These are phyloP conservation scores for Pangasius krempfi DNA, from an alignment of 2,797 vertebrate species.

Conservation along the genomic window DNA sequence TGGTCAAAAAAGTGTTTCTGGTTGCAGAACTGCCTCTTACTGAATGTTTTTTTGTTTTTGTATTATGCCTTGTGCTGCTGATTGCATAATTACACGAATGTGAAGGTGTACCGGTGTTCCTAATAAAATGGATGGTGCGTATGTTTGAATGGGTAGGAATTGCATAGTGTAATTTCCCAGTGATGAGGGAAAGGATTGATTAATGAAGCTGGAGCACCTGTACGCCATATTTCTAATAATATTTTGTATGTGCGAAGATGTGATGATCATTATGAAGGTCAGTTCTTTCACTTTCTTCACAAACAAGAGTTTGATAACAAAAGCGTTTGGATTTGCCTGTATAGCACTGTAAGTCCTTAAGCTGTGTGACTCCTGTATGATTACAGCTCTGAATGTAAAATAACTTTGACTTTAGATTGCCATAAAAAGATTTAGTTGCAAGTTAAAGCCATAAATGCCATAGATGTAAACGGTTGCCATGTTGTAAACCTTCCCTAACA, in stretches of 20 bases:
- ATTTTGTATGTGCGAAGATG: constrained; percentile 36
- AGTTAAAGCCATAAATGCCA: constrained; percentile 15
- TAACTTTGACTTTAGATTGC: constrained; percentile 24
- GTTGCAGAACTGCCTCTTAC: not conserved
- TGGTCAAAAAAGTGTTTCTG: not conserved
- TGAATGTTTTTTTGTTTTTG: not conserved
- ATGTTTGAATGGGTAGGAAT: not conserved
- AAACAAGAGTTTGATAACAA: constrained; percentile 22
- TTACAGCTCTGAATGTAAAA: constrained; percentile 9
- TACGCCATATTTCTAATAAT: constrained; percentile 12
- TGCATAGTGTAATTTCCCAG: not conserved
- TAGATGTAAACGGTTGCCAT: constrained; percentile 27
- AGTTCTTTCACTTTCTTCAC: constrained; percentile 38
- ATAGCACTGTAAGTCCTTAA: constrained; percentile 47
- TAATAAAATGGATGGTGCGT: not conserved
- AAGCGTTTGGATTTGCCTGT: constrained; percentile 40
- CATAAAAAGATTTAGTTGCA: not conserved
- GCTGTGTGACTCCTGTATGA: constrained; percentile 37
- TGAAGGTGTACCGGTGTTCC: not conserved
- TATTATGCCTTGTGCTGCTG: not conserved
- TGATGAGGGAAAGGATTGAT: constrained; percentile 16
- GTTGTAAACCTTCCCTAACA: not conserved
- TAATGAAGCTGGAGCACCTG: constrained; percentile 22
- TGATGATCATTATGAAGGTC: constrained; percentile 54
- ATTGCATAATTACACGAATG: not conserved